A percentile compares a stretch with the other conserved stretches of the same genome.
These are phyloP conservation scores for Irena cyanogastra DNA, from an alignment of 2,113 vertebrate genomes.

Conservation along the genomic window DNA sequence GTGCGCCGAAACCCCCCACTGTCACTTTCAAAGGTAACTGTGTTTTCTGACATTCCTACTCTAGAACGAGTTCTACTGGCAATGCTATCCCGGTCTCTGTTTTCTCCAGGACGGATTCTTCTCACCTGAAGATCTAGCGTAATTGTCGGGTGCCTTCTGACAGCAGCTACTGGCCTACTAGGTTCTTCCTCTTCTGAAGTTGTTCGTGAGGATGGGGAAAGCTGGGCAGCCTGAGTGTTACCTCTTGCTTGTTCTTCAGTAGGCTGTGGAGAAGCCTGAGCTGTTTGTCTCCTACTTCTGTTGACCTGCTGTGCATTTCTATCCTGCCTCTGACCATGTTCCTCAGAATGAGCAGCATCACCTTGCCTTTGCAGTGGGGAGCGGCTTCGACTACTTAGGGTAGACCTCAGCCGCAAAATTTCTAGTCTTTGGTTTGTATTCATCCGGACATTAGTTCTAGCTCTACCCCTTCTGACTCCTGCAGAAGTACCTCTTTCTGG, in stretches of 20 bases:
- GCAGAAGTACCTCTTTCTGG: slow-evolving; percentile 13
- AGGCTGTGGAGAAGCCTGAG: slow-evolving; percentile 16
- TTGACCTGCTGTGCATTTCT: slow-evolving; percentile 16
- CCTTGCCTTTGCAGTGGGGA: slow-evolving; percentile 79
- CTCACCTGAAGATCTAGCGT: slow-evolving; percentile 92
- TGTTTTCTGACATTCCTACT: slow-evolving; percentile 84
- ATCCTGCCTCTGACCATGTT: background rate
- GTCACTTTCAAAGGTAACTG: slow-evolving; percentile 87
- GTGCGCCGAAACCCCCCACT: slow-evolving; percentile 89
- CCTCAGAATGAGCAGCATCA: background rate
- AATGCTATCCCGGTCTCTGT: slow-evolving; percentile 87
- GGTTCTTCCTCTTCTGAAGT: slow-evolving; percentile 76
- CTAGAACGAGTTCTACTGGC: slow-evolving; percentile 90
- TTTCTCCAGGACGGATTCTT: slow-evolving; percentile 88
- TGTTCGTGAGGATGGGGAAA: slow-evolving; percentile 69
- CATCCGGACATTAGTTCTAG: slow-evolving; percentile 74
- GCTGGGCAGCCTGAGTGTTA: slow-evolving; percentile 20
- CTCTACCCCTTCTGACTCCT: slow-evolving; percentile 79
- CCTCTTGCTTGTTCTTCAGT: slow-evolving; percentile 14
- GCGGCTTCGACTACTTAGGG: slow-evolving; percentile 80
- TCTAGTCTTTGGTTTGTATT: slow-evolving; percentile 80
- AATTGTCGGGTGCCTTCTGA: slow-evolving; percentile 86
- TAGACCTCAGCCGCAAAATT: slow-evolving; percentile 75
- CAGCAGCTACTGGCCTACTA: slow-evolving; percentile 64
- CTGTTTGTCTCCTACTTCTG: slow-evolving; percentile 51